phyloP scores from a whole-genome alignment of 2,888 invertebrate species.

The Ectropis crepuscularia region DNA sequence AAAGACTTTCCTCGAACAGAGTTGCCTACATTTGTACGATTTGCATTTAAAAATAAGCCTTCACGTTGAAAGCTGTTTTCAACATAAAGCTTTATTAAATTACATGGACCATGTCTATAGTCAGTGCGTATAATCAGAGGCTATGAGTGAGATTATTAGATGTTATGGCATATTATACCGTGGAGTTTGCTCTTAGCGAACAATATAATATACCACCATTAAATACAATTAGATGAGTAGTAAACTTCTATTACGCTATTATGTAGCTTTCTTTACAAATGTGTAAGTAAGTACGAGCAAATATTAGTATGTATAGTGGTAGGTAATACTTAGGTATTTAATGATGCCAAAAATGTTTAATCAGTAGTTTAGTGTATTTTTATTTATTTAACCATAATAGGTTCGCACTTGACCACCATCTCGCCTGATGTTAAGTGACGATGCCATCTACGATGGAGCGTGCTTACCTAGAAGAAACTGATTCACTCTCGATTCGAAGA shows the following conservation, averaged over 20 bases:
- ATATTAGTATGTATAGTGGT: too few relatives aligned
- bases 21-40: constrained; percentile 38
- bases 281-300: too few relatives aligned
- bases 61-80: constrained; percentile 20
- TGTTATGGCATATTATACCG: constrained; percentile 31
- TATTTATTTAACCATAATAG: too few relatives aligned
- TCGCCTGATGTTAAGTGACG: too few relatives aligned
- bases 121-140: constrained; percentile 20
- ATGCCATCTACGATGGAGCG: too few relatives aligned
- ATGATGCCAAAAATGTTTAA: too few relatives aligned
- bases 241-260: constrained; percentile 13
- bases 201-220: constrained; percentile 24
- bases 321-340: too few relatives aligned
- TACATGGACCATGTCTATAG: constrained; percentile 6
- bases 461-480: too few relatives aligned
- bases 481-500: too few relatives aligned
- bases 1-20: constrained; percentile 38
- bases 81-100: constrained; percentile 16
- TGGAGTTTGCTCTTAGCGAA: constrained; percentile 23
- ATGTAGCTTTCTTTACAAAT: constrained; percentile 1
- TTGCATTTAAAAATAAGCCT: constrained; percentile 37
- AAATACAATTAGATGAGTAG: constrained; percentile 16
- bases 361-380: too few relatives aligned
- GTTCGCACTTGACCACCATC: too few relatives aligned
- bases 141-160: constrained; percentile 25